Base-by-base conservation (phyloP, 2,888 invertebrate genomes). In the Leptopilina myrica region DNA sequence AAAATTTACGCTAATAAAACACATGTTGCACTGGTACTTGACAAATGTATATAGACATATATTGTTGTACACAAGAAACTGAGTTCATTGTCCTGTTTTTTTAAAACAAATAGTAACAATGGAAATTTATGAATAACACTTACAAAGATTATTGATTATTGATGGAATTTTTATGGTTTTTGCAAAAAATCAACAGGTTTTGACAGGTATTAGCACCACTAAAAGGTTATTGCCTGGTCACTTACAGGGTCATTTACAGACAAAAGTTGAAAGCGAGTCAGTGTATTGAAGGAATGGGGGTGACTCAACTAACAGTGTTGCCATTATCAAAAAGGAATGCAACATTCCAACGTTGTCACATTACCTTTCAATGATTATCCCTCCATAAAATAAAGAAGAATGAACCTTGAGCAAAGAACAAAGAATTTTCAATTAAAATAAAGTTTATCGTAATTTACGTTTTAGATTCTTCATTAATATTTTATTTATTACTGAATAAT, bases 171-270 rank as follows among this genome's bases (percentile, higher is more conserved):
- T 11, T 9, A 11, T 9, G 33, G 33, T 62, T 62, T 2, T 62
- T 62, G 15, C 15, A 62, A 62, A 62, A 62, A 62, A 40, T 65
- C 65, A 65, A 65, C 65, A 65, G 65, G 33, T 43, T 65, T 33
- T 14, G 65, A 40, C 40, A 40, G 40, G 65, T 40, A 65, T 65
- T 40, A 5, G 14, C 40, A 20, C 62, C 20, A 15, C 8, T 20
- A 20, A 62, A 15, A 20, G 62, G 62, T 62, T 62, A 20, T 49
- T 49, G 49, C 49, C 62, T 62, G 62, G 20, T 62, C 62, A 62
- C 20, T 62, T 62, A 62, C 62, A 20, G 62, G 62, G 62, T 62
- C 62, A 62, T 15, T 62, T 62, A 62, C 62, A 62, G 15, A 62
- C 62, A 62, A 62, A 20, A 62, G 62, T 62, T 15, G 62, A 62